phyloP scores from a whole-genome alignment of 2,888 invertebrate species.

The Platypus cylindrus region DNA sequence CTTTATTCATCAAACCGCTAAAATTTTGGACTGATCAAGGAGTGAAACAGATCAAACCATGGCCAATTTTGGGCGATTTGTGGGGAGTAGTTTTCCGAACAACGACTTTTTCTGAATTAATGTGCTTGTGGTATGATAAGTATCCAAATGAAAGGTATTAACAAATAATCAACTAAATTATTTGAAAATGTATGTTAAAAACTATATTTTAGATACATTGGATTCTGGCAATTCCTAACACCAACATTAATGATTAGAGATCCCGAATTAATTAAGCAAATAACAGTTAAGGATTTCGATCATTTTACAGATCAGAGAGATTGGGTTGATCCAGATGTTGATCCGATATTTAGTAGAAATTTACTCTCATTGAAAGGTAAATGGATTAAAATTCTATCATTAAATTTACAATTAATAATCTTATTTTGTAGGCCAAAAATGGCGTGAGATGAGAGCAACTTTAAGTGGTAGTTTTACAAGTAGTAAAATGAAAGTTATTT shows the following conservation, averaged over 20 bases:
- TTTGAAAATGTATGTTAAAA: too few relatives aligned
- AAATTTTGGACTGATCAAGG: too few relatives aligned
- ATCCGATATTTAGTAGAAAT: constrained; percentile 38
- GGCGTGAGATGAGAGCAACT: constrained; percentile 28
- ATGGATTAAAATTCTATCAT: too few relatives aligned
- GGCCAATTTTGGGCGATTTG: too few relatives aligned
- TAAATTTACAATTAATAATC: not conserved
- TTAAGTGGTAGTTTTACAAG: constrained; percentile 28
- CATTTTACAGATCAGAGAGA: constrained; percentile 38
- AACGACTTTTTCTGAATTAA: too few relatives aligned
- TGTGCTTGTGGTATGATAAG: too few relatives aligned
- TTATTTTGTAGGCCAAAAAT: constrained; percentile 18
- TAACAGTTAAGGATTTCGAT: constrained; percentile 46
- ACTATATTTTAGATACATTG: constrained; percentile 23
- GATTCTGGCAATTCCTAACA: constrained; percentile 18
- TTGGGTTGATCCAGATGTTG: constrained; percentile 27
- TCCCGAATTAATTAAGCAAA: constrained; percentile 44
- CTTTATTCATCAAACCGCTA: too few relatives aligned
- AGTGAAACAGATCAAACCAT: too few relatives aligned
- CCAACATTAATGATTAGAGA: constrained; percentile 42
- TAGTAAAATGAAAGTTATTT: constrained; percentile 30
- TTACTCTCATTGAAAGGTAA: constrained; percentile 23
- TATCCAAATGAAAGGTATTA: too few relatives aligned
- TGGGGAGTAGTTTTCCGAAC: too few relatives aligned
- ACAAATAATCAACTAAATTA: too few relatives aligned